Base-by-base conservation (phyloP, 2,888 invertebrate genomes). In the Dendrolimus pini region DNA sequence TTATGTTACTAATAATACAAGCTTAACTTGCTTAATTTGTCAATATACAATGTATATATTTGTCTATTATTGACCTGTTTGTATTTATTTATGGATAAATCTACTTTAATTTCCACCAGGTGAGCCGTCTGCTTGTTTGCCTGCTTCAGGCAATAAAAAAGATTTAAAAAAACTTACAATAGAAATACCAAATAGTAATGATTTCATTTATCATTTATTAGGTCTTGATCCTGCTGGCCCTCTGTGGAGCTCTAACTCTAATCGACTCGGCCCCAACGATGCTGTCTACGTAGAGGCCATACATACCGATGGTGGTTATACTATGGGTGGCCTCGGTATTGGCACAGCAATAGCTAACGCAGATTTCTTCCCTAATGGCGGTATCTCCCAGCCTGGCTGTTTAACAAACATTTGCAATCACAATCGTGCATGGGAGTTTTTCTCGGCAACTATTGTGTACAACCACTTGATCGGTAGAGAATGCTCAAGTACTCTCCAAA, bases 311-410 rank as follows among this genome's bases (percentile, higher is more conserved):
- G 82, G 91, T 7, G 75, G 74, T 65, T 66, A 68, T 58, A 88
- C 91, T 58, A 83, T 74, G 8, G 75, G 89, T 12, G 72, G 73
- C 69, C 75, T 65, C 72, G 92, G 67, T 72, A 92, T 83, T 41
- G 91, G 91, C 0, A 71, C 77, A 1, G 71, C 83, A 7, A 74
- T 92, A 7, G 92, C 87, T 1, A 80, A 92, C 63, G 92, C 77
- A 1, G 93, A 93, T 72, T 93, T 93, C 75, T 93, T 91, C 87
- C 92, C 92, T 13, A 93, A 93, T 66, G 85, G 88, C 53, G 93
- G 93, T 2, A 74, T 62, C 53, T 71, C 72, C 7, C 80, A 82
- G 57, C 80, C 83, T 1, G 81, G 80, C 9, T 84, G 83, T 58
- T 1, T 71, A 0, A 71, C 72, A 12, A 71, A 64, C 58, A 18